Evolutionary conservation across 2,797 vertebrate species (phyloP), one percentile per base, ranked within the genome.

Genomic region (Melanotaenia pygmaea): DNA sequence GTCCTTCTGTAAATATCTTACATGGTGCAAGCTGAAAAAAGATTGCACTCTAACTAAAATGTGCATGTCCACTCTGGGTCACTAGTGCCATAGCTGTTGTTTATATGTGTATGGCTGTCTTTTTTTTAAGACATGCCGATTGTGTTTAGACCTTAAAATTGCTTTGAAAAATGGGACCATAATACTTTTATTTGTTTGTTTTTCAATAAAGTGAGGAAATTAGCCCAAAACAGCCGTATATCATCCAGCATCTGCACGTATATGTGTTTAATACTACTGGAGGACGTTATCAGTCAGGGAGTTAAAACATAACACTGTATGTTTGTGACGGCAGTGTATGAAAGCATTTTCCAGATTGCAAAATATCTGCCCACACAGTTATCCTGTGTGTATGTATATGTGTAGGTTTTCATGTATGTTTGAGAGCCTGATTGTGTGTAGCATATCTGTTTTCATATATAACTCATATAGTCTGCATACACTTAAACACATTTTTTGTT

Each of bases 161-260:
- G 20, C 13, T 32, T 35, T 40, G 1, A 56, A 28, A 56, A 30
- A 13, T 3, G 13, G 5, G 24, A 2, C 4, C 11, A 28, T 26
- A 5, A 1, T 13, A 24, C 3, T 13, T 14, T 28, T 26, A 2
- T 16, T 16, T 22, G 32, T 72, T 53, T 57, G 70, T 70, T 76
- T 56, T 63, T n/a, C 76, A 69, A 14, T n/a, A 34, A 61, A 34
- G 58, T 71, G 37, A 74, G 67, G 65, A 37, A 28, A 20, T 37
- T 69, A 34, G 59, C 67, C 51, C 61, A 43, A 53, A 71, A 38
- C 66, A 74, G 5, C 32, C 58, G 68, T 4, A 26, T 50, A 70
- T 45, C 53, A 67, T 78, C 61, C 53, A 79, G 9, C 57, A 34
- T 65, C 18, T 64, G 22, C 65, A 1, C 20, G 4, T 43, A 11